Evolutionary conservation across 2,888 invertebrate species (phyloP).

Genomic region (Coleophora deauratella): DNA sequence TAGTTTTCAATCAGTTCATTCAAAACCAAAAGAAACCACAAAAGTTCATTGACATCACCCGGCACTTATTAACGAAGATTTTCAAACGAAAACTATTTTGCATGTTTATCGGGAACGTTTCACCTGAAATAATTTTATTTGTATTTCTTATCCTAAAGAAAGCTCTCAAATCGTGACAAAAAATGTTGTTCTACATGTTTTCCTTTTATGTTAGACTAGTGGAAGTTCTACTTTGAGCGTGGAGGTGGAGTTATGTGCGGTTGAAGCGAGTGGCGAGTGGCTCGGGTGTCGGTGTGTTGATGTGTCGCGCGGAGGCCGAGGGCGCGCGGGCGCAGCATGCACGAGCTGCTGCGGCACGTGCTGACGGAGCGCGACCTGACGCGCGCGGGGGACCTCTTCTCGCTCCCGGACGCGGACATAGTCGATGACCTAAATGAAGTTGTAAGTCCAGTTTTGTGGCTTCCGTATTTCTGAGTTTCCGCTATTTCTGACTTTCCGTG

Average conservation of each 20-base stretch:
- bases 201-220: too few species aligned
- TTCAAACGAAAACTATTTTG: too few species aligned
- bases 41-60: too few species aligned
- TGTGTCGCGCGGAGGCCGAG: conserved; percentile 25
- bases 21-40: too few species aligned
- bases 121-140: conserved; percentile 27
- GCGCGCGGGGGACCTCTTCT: conserved; percentile 92
- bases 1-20: too few species aligned
- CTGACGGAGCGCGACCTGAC: conserved; percentile 92
- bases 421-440: conserved; percentile 89
- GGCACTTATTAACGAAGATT: too few species aligned
- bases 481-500: not conserved
- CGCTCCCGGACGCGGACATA: conserved; percentile 89
- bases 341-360: conserved; percentile 92
- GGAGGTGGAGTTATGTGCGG: conserved; percentile 2
- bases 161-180: conserved; percentile 14
- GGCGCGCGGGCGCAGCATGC: conserved; percentile 76
- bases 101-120: too few species aligned
- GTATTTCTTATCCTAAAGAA: conserved; percentile 15
- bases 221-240: too few species aligned
- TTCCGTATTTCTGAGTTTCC: not conserved
- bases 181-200: conserved; percentile 5
- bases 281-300: conserved; percentile 31
- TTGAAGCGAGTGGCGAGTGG: too few species aligned
- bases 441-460: conserved; percentile 60